Base-by-base conservation (phyloP, 2,797 vertebrate genomes). In the Parotocinclus haroldoi region DNA sequence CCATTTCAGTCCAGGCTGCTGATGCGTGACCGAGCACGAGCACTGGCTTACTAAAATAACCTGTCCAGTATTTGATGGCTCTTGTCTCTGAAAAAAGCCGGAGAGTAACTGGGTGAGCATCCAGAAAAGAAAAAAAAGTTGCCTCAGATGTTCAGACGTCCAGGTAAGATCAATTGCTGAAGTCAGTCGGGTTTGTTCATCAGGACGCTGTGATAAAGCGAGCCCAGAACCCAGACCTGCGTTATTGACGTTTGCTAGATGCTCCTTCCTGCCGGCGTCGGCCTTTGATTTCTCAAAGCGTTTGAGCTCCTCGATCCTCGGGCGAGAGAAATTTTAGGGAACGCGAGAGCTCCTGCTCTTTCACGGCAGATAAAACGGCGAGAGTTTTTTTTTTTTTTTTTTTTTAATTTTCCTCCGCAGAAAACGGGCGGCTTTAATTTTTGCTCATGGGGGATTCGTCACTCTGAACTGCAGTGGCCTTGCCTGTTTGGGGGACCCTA, bases 161-260 rank as follows among this genome's bases (percentile, higher is more conserved):
- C 27, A 27, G 27, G 5, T 27, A 2, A 27, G 27, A 27, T 27
- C 27, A 27, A 27, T 27, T 2, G 27, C 27, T 27, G 38, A 6
- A 46, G 10, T 2, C 7, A 18, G 40, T 13, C 19, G 14, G 4
- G 38, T 37, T 27, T 53, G 61, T 44, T 53, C 19, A 53, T 54
- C 62, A 63, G 62, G n/a, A 14, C 38, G 12, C 38, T 44, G 50
- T 38, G 8, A 14, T 46, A 13, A 12, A 42, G 50, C 42, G 18
- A 14, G 14, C 8, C 7, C n/a, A 39, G 66, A 61, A 36, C 37
- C 6, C 54, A 46, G 40, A 48, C 44, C 46, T 76, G 62, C 72
- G 74, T 75, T 65, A 77, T 75, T 77, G 56, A 77, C 67, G 68
- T 50, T 42, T 48, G 75, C 63, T 73, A 68, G 69, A 69, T 62